Conservation (phyloP, 2,888 invertebrate genomes). For the Torymus tubicola region DNA sequence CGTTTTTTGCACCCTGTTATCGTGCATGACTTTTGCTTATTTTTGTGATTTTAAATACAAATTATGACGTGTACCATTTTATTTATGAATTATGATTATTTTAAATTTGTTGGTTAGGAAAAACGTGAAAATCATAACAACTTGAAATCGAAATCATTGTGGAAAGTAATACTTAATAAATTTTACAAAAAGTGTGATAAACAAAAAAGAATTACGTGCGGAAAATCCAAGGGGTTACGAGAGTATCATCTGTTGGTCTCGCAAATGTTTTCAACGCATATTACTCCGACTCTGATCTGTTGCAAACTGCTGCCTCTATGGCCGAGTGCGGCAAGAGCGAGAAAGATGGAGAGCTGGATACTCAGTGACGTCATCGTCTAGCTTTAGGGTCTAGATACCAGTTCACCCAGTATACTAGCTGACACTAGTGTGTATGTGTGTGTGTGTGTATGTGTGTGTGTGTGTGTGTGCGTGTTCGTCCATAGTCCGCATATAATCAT, state of each 20-base stretch:
- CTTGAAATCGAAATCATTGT: too few species aligned
- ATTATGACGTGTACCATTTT: too few species aligned
- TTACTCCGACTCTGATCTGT: neutral
- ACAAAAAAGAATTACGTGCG: neutral
- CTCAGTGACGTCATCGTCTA: conserved; percentile 38
- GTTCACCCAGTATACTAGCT: neutral
- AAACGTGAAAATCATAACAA: too few species aligned
- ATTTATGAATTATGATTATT: too few species aligned
- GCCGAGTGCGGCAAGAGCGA: neutral
- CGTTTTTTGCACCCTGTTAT: too few species aligned
- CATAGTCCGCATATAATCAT: too few species aligned
- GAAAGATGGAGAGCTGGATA: neutral
- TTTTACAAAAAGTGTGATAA: neutral
- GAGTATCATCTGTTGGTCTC: neutral
- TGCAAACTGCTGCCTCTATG: conserved; percentile 19
- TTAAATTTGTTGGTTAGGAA: too few species aligned
- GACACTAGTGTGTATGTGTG: neutral
- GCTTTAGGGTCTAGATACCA: neutral
- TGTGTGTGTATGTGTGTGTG: too few species aligned
- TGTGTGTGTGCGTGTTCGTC: neutral
- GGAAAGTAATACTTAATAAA: too few species aligned
- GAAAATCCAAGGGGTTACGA: neutral
- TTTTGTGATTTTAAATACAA: too few species aligned
- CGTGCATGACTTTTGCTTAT: too few species aligned
- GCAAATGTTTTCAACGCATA: too few species aligned